These are phyloP conservation scores for Eulithis testata DNA, from an alignment of 2,888 invertebrate genomes.

Conservation along the genomic window DNA sequence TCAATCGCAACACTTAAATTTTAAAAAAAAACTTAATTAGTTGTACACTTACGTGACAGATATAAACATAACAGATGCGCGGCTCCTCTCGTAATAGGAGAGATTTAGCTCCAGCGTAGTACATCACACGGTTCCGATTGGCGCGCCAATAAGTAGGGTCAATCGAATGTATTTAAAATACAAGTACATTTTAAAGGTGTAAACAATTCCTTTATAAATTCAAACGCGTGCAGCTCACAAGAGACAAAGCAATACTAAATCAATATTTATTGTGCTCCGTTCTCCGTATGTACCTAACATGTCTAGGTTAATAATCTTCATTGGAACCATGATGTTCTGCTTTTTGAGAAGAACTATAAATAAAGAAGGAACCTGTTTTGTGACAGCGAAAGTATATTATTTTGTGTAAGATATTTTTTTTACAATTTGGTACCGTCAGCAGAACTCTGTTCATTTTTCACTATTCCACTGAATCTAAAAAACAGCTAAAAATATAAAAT, in stretches of 20 bases:
- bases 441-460: not conserved
- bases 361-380: conserved; percentile 5
- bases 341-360: conserved; percentile 3
- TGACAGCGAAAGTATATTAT: not conserved
- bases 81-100: conserved; percentile 27
- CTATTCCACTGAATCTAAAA: too few species aligned
- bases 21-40: not conserved
- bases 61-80: conserved; percentile 47
- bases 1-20: too few species aligned
- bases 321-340: not conserved
- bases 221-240: not conserved
- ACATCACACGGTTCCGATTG: conserved; percentile 34
- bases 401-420: not conserved
- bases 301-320: not conserved
- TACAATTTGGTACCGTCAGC: not conserved
- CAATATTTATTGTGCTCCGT: not conserved
- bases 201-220: not conserved
- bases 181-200: not conserved
- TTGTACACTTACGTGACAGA: conserved; percentile 49
- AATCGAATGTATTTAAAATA: conserved; percentile 19
- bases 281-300: not conserved
- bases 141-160: conserved; percentile 33
- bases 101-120: conserved; percentile 26
- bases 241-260: not conserved
- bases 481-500: too few species aligned